Base-by-base conservation (phyloP, 2,888 invertebrate genomes). In the Tipula confusa region DNA sequence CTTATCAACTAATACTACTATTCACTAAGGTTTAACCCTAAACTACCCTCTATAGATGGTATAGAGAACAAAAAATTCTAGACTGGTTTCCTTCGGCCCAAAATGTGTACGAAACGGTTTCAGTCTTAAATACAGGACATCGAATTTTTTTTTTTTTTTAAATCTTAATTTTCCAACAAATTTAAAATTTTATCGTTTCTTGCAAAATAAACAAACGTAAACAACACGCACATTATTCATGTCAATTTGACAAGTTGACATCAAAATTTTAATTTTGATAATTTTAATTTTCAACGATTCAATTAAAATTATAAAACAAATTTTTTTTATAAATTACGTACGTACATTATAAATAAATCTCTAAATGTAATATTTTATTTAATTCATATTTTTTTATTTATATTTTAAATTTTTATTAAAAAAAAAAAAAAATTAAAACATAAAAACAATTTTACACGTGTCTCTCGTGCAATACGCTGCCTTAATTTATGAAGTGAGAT, bases 401-500 rank as follows among this genome's bases (percentile, higher is more conserved):
- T 64, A n/a, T n/a, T 33, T 64, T 24, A 64, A 24, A 24, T 64
- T 64, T 64, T 64, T n/a, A n/a, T 24, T 24, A 43, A 9, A 64
- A 64, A 64, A 64, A 64, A 64, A 24, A 24, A 24, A 24, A 64
- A 64, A 24, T 64, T 64, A 64, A n/a, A 43, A 24, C 24, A 64
- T 7, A 24, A 24, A 7, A 24, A 64, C 64, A 64, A n/a, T 64
- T 64, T 64, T 64, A 64, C 64, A 64, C 64, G 64, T 64, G 64
- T 64, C 64, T 24, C 64, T 64, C 64, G 64, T 64, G 64, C 64
- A 64, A 64, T 64, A 64, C 24, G 64, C 64, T 18, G 11, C 9
- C 43, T 64, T 64, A 64, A 64, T 64, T 64, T 64, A 64, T 64
- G 18, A 64, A 64, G 64, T 64, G 64, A 64, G 64, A 64, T 64